Percentiles rank a stretch among this genome's conserved stretches.
These are phyloP conservation scores for Dermochelys coriacea DNA, from an alignment of 2,797 vertebrate species.

Conservation along the genomic window DNA sequence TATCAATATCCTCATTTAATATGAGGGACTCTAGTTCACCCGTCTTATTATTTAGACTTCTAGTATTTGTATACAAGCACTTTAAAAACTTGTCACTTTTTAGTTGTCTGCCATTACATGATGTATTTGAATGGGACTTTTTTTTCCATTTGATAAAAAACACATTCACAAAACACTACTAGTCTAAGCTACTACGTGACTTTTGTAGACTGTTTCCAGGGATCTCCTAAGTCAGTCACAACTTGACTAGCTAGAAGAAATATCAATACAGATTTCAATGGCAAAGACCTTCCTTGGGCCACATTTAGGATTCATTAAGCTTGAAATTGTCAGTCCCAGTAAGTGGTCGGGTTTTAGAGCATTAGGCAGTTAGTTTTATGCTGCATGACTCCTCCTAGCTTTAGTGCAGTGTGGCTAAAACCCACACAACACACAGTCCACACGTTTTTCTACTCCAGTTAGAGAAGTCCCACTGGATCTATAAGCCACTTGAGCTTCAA, in stretches of 20 bases:
- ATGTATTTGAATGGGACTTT: too few relatives aligned
- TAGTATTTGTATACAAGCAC: too few relatives aligned
- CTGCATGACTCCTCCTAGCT: rapidly evolving
- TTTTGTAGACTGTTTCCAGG: neutral
- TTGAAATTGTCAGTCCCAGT: neutral
- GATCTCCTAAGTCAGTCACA: neutral
- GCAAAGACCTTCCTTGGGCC: neutral
- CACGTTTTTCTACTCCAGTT: neutral
- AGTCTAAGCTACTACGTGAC: neutral
- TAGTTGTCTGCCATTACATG: too few relatives aligned
- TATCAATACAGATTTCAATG: neutral
- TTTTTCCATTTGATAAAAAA: slow-evolving; percentile 34
- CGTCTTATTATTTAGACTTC: too few relatives aligned
- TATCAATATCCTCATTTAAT: too few relatives aligned
- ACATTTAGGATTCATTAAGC: neutral
- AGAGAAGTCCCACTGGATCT: neutral
- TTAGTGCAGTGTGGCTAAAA: neutral
- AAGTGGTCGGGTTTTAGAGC: neutral
- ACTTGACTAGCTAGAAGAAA: neutral
- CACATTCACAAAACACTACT: slow-evolving; percentile 39
- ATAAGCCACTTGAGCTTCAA: rapidly evolving
- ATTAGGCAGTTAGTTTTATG: neutral
- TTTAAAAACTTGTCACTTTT: too few relatives aligned
- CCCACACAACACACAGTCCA: neutral
- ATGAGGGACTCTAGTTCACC: too few relatives aligned